Percentiles rank a stretch among this genome's conserved stretches.
Conservation (phyloP, 1,140 invertebrate species). For the Trichonephila clavata region DNA sequence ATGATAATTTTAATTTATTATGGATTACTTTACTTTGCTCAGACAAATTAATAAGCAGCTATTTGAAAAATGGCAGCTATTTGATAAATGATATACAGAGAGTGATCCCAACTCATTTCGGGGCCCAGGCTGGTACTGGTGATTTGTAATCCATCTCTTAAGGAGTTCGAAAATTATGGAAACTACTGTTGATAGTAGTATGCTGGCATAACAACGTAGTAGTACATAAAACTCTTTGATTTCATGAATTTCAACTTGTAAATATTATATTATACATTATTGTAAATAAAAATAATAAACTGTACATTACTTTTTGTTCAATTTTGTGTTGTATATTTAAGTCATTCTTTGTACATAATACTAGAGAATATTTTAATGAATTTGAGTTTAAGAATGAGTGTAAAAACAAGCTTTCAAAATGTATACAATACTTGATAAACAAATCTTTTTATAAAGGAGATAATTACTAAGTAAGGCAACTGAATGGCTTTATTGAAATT, state of each 20-base stretch:
- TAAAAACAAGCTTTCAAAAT: no score
- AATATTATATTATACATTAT: not conserved
- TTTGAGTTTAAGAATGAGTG: no score
- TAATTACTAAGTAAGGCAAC: not conserved
- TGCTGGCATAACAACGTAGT: not conserved
- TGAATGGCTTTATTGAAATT: not conserved
- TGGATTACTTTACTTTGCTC: not conserved
- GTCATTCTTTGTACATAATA: not conserved
- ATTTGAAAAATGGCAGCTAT: not conserved
- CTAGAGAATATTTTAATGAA: no score
- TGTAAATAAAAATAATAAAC: slow-evolving; percentile 41
- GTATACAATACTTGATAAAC: no score
- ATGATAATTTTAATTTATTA: not conserved
- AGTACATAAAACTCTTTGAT: slow-evolving; percentile 24
- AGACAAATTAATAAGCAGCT: not conserved
- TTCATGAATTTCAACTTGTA: slow-evolving; percentile 43
- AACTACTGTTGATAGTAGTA: not conserved
- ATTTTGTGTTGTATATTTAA: not conserved
- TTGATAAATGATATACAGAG: not conserved
- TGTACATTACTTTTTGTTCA: not conserved
- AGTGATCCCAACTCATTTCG: not conserved
- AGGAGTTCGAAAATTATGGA: not conserved
- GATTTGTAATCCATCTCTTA: not conserved
- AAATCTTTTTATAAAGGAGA: no score
- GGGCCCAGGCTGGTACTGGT: slow-evolving; percentile 46